A percentile compares a stretch with the other conserved stretches of the same genome.
phyloP scores from a whole-genome alignment of 2,113 vertebrate species.

The Eonycteris spelaea region DNA sequence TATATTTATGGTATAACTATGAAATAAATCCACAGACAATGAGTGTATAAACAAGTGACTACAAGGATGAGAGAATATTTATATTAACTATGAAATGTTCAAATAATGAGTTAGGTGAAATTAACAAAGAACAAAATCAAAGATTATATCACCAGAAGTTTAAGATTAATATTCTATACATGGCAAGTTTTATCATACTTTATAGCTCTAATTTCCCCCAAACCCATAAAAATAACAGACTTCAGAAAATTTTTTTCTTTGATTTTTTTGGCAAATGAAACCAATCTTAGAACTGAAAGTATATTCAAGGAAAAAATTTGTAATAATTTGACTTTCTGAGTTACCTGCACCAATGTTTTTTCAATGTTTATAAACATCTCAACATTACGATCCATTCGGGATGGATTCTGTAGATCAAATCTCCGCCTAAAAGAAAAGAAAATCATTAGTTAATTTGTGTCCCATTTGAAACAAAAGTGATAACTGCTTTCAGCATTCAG shows the following conservation, averaged over 20 bases:
- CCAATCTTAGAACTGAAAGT: neutral
- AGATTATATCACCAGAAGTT: neutral
- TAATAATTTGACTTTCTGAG: neutral
- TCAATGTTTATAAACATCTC: conserved; percentile 99
- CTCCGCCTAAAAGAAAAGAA: conserved; percentile 85
- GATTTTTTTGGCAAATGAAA: neutral
- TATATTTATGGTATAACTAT: neutral
- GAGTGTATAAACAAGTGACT: neutral
- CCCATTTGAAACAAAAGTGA: neutral
- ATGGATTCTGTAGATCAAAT: conserved; percentile 98
- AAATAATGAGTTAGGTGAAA: neutral
- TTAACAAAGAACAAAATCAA: neutral
- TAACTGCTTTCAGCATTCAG: neutral
- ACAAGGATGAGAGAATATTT: neutral
- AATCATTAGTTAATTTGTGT: neutral
- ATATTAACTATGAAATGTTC: neutral
- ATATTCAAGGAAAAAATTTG: neutral
- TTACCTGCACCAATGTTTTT: conserved; percentile 96
- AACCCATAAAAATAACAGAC: neutral
- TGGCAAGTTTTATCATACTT: neutral
- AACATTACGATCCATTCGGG: conserved; percentile 98
- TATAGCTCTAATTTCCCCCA: neutral
- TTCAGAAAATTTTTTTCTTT: neutral
- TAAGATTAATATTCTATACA: neutral
- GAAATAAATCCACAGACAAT: neutral